phyloP scores from a whole-genome alignment of 2,113 vertebrate genomes.

The Corydoras maculifer region DNA sequence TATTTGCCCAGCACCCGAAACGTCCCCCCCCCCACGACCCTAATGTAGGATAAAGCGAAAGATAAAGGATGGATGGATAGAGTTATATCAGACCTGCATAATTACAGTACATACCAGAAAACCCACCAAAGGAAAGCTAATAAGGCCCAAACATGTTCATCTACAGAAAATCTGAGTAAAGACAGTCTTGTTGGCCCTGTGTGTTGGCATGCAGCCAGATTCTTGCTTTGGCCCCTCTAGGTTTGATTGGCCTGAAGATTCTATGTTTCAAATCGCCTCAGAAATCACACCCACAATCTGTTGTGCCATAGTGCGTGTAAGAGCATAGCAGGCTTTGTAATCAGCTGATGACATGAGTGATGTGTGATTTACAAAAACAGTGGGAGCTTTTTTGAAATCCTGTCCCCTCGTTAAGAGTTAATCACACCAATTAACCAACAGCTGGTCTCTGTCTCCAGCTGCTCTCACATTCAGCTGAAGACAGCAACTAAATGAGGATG shows the following conservation, averaged over 20 bases:
- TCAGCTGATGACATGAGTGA: constrained; percentile 28
- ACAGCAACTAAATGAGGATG: constrained; percentile 7
- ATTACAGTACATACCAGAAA: neutral
- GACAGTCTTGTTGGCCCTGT: neutral
- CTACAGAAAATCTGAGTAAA: neutral
- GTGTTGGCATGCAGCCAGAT: neutral
- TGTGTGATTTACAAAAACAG: constrained; percentile 24
- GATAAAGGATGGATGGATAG: no score
- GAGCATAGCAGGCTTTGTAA: constrained; percentile 7
- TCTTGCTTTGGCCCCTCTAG: neutral
- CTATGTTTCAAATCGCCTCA: neutral
- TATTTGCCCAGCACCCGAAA: no score
- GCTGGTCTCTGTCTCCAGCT: constrained; percentile 53
- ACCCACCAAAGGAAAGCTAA: neutral
- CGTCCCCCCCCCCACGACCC: no score
- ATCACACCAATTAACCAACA: constrained; percentile 74
- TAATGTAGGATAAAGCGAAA: no score
- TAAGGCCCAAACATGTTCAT: neutral
- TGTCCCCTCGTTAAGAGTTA: constrained; percentile 61
- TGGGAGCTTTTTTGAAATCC: constrained; percentile 27
- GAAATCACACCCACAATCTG: constrained; percentile 19
- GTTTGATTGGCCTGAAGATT: neutral
- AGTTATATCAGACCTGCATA: neutral
- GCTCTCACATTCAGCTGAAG: constrained; percentile 13
- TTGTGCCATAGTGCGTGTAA: constrained; percentile 21